Evolutionary conservation across 2,797 vertebrate genomes (phyloP).

Genomic region (Hybognathus amarus): DNA sequence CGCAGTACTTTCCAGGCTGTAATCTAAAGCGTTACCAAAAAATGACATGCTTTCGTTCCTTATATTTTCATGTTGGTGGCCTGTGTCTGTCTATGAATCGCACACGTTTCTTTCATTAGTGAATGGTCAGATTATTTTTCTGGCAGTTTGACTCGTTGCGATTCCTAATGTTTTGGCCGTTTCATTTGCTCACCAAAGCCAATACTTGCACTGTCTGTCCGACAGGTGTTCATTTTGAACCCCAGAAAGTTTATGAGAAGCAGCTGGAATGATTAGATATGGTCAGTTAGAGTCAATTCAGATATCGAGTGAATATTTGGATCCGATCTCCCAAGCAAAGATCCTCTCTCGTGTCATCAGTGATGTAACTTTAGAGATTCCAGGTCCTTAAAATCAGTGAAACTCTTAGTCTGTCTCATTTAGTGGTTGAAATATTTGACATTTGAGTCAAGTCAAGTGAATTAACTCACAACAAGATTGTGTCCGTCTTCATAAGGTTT

Average conservation of each 20-base stretch:
- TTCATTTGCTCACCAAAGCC: not conserved
- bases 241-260: conserved; percentile 28
- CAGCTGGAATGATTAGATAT: conserved; percentile 30
- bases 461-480: conserved; percentile 43
- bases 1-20: too few relatives aligned
- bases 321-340: not conserved
- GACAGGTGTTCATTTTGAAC: not conserved
- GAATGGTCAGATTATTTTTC: not conserved
- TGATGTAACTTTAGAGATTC: conserved; percentile 19
- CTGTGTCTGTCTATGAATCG: not conserved
- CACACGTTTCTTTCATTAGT: not conserved
- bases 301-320: conserved; percentile 15
- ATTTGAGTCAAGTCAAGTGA: not conserved
- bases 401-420: not conserved
- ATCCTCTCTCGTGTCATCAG: not conserved
- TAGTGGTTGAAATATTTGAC: not conserved
- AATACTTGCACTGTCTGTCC: not conserved
- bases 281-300: conserved; percentile 14
- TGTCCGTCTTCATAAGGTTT: conserved; percentile 34
- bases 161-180: too few relatives aligned
- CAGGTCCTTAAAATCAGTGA: not conserved
- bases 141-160: not conserved
- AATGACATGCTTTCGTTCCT: not conserved
- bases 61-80: not conserved
- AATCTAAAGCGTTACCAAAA: too few relatives aligned